phyloP scores from a whole-genome alignment of 2,888 invertebrate species.

The Sesia bembeciformis region DNA sequence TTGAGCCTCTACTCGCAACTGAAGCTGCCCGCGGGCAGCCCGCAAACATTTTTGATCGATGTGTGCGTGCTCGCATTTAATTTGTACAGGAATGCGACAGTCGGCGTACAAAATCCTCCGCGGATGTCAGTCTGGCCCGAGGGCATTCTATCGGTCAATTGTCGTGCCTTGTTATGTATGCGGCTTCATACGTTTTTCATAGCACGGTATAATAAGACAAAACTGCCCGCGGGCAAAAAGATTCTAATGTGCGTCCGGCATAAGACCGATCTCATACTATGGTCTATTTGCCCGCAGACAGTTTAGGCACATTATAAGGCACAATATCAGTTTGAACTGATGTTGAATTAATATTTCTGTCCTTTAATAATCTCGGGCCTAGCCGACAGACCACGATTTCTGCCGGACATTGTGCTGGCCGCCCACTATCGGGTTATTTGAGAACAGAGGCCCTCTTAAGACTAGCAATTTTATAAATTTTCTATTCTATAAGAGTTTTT shows the following conservation, averaged over 20 bases:
- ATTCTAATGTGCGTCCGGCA: too few relatives aligned
- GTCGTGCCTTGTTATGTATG: not conserved
- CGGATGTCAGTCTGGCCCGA: not conserved
- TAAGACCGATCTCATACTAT: too few relatives aligned
- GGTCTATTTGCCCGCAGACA: too few relatives aligned
- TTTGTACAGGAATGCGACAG: not conserved
- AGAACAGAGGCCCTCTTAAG: too few relatives aligned
- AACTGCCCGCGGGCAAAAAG: not conserved
- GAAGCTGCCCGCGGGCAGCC: not conserved
- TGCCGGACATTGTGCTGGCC: not conserved
- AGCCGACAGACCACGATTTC: not conserved
- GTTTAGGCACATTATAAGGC: too few relatives aligned
- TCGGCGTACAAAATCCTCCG: not conserved
- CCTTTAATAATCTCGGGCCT: not conserved
- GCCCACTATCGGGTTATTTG: too few relatives aligned
- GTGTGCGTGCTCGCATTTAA: not conserved
- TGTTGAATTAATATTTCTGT: too few relatives aligned
- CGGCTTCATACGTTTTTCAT: not conserved
- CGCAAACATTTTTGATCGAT: not conserved
- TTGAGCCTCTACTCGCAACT: too few relatives aligned
- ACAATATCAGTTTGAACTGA: too few relatives aligned
- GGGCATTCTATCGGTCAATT: not conserved
- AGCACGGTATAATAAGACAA: not conserved
- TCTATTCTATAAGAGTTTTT: too few relatives aligned
- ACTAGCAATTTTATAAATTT: too few relatives aligned